Evolutionary conservation across 1,140 invertebrate genomes (phyloP).

Genomic region (Medauroidea extradentata): DNA sequence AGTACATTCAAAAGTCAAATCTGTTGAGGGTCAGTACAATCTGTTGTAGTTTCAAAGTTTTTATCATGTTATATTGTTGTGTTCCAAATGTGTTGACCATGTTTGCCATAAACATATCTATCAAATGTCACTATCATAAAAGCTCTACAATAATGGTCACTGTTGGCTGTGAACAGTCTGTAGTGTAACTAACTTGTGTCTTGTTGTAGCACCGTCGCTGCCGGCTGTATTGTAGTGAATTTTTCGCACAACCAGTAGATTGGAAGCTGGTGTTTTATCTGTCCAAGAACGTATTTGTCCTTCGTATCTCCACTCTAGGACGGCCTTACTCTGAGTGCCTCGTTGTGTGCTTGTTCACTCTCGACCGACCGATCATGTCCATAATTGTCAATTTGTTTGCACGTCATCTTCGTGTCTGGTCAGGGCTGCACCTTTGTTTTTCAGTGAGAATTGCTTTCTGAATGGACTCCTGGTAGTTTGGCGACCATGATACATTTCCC

Average conservation of each 20-base stretch:
- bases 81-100: not conserved
- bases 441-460: not conserved
- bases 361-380: conserved; percentile 10
- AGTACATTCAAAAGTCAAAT: no score
- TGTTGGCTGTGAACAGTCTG: conserved; percentile 13
- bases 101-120: not conserved
- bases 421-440: not conserved
- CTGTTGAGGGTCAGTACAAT: not conserved
- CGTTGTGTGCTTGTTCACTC: conserved; percentile 15
- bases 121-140: not conserved
- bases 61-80: not conserved
- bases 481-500: not conserved
- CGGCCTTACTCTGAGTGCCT: conserved; percentile 18
- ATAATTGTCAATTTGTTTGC: conserved; percentile 11
- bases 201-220: conserved; percentile 3
- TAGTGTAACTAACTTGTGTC: conserved; percentile 4
- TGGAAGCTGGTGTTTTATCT: not conserved
- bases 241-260: not conserved
- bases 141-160: conserved; percentile 14
- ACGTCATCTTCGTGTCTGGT: conserved; percentile 11
- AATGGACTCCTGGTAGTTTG: not conserved
- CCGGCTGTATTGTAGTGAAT: not conserved
- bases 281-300: conserved; percentile 6
- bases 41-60: not conserved
- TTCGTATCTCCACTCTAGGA: conserved; percentile 18